phyloP scores from a whole-genome alignment of 1,140 invertebrate genomes.

The Lordiphosa stackelbergi region DNA sequence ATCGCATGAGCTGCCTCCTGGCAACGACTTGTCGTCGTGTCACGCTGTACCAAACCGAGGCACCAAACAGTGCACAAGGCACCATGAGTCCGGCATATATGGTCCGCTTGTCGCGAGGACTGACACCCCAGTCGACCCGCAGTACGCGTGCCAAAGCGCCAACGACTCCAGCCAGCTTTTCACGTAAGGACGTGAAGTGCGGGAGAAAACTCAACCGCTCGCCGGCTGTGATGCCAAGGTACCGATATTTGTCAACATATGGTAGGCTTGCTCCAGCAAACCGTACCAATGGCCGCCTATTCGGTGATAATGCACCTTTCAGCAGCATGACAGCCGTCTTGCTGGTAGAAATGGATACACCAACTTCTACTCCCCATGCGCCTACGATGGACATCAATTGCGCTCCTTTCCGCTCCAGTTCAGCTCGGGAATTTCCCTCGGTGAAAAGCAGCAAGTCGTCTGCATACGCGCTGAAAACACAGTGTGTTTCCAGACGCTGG shows the following conservation, averaged over 20 bases:
- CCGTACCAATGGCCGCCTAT: slow-evolving; percentile 2
- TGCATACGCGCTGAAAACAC: slow-evolving; percentile 3
- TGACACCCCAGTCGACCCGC: no score
- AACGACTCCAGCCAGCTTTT: no score
- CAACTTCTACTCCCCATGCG: slow-evolving; percentile 1
- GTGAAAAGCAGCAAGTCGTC: slow-evolving; percentile 15
- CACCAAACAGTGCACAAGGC: not conserved
- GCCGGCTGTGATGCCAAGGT: slow-evolving; percentile 4
- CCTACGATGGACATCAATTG: slow-evolving; percentile 8
- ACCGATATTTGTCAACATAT: slow-evolving; percentile 6
- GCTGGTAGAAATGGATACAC: slow-evolving; percentile 15
- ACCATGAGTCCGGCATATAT: not conserved
- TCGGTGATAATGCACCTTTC: not conserved
- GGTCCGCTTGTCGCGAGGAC: no score
- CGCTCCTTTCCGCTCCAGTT: not conserved
- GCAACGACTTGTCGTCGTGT: no score
- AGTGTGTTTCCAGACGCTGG: not conserved
- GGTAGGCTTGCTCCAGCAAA: slow-evolving; percentile 12
- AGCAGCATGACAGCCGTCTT: slow-evolving; percentile 13
- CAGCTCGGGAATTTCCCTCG: slow-evolving; percentile 8
- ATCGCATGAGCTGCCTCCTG: no score
- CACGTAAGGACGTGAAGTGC: no score
- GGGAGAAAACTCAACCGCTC: no score
- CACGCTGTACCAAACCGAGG: no score
- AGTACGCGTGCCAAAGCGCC: no score